Conservation (phyloP, 2,113 vertebrate species). For the Ictidomys tridecemlineatus region DNA sequence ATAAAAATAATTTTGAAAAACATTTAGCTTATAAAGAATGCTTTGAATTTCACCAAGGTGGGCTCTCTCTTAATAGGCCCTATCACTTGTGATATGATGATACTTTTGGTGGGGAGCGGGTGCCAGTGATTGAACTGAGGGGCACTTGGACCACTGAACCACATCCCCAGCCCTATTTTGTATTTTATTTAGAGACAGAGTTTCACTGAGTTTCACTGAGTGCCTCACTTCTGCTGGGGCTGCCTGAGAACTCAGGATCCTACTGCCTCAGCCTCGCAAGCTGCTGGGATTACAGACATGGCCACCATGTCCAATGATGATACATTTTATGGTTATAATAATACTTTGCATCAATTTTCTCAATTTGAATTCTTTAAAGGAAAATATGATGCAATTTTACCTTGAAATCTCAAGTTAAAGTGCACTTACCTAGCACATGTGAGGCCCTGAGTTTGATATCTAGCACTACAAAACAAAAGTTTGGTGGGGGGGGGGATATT, state of each 20-base stretch:
- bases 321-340: not conserved
- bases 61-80: not conserved
- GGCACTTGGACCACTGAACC: too few species aligned
- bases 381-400: not conserved
- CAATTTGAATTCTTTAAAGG: not conserved
- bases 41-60: not conserved
- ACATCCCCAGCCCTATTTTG: too few species aligned
- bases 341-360: not conserved
- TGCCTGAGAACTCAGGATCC: too few species aligned
- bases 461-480: not conserved
- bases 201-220: too few species aligned
- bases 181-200: too few species aligned
- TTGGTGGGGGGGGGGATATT: accelerated
- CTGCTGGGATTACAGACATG: too few species aligned
- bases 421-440: accelerated
- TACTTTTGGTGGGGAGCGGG: not conserved
- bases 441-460: not conserved
- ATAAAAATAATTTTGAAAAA: not conserved
- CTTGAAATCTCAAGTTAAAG: not conserved
- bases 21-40: not conserved
- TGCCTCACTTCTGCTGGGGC: too few species aligned
- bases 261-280: too few species aligned
- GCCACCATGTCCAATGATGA: too few species aligned
- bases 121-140: too few species aligned
- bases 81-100: not conserved